Base-by-base conservation (phyloP, 2,113 vertebrate species). In the Strigops habroptila region DNA sequence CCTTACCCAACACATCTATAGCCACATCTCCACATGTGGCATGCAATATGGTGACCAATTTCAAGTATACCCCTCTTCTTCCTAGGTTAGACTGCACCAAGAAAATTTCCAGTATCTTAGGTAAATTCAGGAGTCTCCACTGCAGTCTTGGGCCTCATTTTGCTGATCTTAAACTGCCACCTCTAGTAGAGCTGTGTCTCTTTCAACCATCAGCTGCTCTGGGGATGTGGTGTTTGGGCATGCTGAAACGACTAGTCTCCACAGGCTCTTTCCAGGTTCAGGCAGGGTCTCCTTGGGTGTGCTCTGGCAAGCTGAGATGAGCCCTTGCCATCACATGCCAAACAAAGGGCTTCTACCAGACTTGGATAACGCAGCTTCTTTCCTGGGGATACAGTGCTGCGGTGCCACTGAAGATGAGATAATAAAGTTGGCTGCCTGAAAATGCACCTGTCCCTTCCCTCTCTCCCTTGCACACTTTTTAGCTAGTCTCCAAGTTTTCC, bases 21-120 rank as follows among this genome's bases (percentile, higher is more conserved):
- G 7, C 7, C 12, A 6, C 3, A 2, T 46, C 4, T 86, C 21
- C 31, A 3, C 4, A 2, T 23, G 6, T 31, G 65, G 7, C 21
- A n/a, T 16, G 2, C 2, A 3, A 14, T 28, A 23, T 10, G 5
- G 15, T 43, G 19, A 55, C 18, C 7, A 8, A 19, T 28, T 68
- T 75, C 0, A 0, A 65, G 6, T 17, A 59, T 6, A 13, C 5
- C 12, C 9, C 57, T 37, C 17, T 49, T 57, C 21, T 74, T n/a
- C 31, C 57, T 63, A 18, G 11, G 12, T 55, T 60, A 78, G 39
- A 4, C 24, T 41, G 18, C 16, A 41, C 3, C 23, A 46, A 64
- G 44, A 5, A 68, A 13, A 6, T 33, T 9, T 30, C 1, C 4
- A 43, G 21, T 22, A 23, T 33, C 8, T 68, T 18, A 33, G 9